Base-by-base conservation (phyloP, 2,888 invertebrate genomes). In the Limnephilus lunatus region DNA sequence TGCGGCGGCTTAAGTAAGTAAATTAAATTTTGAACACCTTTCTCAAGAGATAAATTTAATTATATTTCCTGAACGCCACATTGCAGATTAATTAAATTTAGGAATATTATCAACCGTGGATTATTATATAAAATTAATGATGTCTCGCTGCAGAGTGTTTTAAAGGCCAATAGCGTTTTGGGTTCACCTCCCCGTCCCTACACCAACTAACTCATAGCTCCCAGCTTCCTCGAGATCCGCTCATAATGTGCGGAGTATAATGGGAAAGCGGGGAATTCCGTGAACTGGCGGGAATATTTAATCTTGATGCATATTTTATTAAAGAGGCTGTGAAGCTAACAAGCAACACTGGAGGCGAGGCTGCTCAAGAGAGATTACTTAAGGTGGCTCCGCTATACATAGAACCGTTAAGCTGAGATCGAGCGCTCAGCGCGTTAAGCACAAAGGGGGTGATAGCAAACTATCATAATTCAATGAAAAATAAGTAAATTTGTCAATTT, bases 301-400 rank as follows among this genome's bases (percentile, higher is more conserved):
- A 83, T 83, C 39, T 86, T 44, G 86, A 39, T 86, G 86, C 86
- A 86, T 86, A 86, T 44, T 86, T 86, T 86, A 86, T 86, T 48
- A 44, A 39, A 48, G 25, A 44, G 86, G 15, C 86, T 44, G n/a
- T 12, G 44, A 44, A 44, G 44, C 85, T n/a, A 35, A 85, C 12
- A 31, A 82, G 15, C 32, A 19, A 35, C 83, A 35, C 83, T n/a
- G 25, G 3, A 9, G 82, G 31, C 32, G 81, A 2, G 31, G 31
- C 35, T 83, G 68, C 25, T 68, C 7, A n/a, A n/a, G 15, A 15
- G 35, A 31, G 35, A 83, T 83, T 83, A 83, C 35, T 25, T 19
- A 35, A 35, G 32, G 5, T 83, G 25, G 7, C 31, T 83, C 35
- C 15, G 12, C 19, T 25, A 32, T 83, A 35, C 83, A 32, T 25